Percentiles rank a stretch among this genome's conserved stretches.
Conservation (phyloP, 2,113 vertebrate genomes). For the Epinephelus cyanopodus region DNA sequence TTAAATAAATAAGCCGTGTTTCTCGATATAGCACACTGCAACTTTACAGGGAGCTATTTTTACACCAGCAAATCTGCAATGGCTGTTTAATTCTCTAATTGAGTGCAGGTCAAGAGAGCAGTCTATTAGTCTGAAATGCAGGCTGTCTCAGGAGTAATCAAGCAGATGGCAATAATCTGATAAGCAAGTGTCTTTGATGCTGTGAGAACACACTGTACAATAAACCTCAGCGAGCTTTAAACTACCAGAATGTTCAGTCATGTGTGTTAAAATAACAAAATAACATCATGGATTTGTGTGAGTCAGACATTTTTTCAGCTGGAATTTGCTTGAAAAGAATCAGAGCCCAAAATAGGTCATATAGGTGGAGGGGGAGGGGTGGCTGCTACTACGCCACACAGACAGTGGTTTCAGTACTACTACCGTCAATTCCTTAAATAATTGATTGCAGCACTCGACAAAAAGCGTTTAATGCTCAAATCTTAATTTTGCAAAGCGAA, state of each 20-base stretch:
- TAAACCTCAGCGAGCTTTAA: not conserved
- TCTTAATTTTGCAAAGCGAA: not conserved
- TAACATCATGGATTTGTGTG: not conserved
- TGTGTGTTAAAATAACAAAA: not conserved
- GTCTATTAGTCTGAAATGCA: constrained; percentile 26
- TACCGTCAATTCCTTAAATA: not conserved
- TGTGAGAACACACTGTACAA: not conserved
- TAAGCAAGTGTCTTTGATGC: not conserved
- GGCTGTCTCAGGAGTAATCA: constrained; percentile 19
- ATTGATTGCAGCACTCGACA: not conserved
- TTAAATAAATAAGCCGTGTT: not conserved
- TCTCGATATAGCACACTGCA: not conserved
- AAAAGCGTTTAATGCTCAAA: not conserved
- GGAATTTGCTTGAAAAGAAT: constrained; percentile 2
- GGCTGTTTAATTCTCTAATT: constrained; percentile 1
- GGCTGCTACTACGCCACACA: not conserved
- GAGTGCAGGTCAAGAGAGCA: not conserved
- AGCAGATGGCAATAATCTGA: constrained; percentile 48
- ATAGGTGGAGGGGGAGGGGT: constrained; percentile 35
- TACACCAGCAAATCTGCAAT: constrained; percentile 9
- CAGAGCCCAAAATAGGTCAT: constrained; percentile 52
- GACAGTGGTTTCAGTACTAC: constrained; percentile 12
- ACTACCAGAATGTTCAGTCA: no score
- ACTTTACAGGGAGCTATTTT: constrained; percentile 1
- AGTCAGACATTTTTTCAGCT: not conserved